Conservation (phyloP, 2,888 invertebrate genomes). For the Argyra leucocephala region DNA sequence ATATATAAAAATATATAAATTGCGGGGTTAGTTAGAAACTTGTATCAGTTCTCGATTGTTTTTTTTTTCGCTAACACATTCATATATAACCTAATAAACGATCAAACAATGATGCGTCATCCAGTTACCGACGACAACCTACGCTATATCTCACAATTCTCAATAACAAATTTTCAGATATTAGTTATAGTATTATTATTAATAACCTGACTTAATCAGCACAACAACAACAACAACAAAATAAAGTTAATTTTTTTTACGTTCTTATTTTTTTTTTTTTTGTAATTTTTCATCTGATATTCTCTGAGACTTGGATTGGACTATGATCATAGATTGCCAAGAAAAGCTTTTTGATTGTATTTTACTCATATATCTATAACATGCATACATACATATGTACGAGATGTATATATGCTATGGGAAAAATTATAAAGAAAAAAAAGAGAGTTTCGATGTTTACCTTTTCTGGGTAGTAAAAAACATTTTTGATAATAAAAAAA, state of each 20-base stretch:
- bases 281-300: no score
- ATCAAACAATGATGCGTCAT: not conserved
- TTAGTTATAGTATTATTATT: no score
- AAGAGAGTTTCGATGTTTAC: constrained; percentile 8
- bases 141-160: not conserved
- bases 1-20: not conserved
- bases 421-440: not conserved
- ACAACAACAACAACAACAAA: no score
- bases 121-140: not conserved
- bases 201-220: no score
- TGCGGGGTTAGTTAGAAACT: not conserved
- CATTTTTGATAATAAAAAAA: not conserved
- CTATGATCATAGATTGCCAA: not conserved
- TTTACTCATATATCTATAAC: no score
- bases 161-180: no score
- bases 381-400: no score
- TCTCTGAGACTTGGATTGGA: not conserved
- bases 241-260: not conserved
- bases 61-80: not conserved
- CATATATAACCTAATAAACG: not conserved
- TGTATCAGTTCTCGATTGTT: not conserved
- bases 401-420: not conserved
- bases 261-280: no score
- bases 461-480: constrained; percentile 12
- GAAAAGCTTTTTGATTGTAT: not conserved